phyloP scores from a whole-genome alignment of 2,113 vertebrate species.

The Potamarius usumacintae region DNA sequence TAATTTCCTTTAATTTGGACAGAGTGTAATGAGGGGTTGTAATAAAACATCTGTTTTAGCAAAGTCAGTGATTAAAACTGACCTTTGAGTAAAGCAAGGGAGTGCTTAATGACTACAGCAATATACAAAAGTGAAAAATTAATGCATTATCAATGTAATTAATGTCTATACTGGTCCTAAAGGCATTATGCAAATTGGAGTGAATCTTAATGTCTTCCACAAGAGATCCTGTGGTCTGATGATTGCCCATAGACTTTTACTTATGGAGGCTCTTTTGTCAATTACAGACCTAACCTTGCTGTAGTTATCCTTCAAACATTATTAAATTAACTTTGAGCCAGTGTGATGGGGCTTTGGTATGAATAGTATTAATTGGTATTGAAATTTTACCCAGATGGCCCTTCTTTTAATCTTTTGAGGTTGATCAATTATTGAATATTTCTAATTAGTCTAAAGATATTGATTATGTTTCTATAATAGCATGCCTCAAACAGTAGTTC shows the following conservation, averaged over 20 bases:
- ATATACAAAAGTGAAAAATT: conserved; percentile 51
- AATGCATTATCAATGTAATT: conserved; percentile 63
- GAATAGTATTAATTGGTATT: conserved; percentile 23
- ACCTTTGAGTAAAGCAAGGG: conserved; percentile 61
- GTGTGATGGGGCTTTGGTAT: conserved; percentile 15
- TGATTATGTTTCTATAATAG: neutral
- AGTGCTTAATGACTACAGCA: conserved; percentile 57
- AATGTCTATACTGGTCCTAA: conserved; percentile 65
- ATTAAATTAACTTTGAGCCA: conserved; percentile 37
- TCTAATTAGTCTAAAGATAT: neutral
- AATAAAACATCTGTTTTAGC: conserved; percentile 65
- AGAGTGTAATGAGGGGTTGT: conserved; percentile 60
- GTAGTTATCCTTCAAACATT: conserved; percentile 40
- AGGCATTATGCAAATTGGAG: conserved; percentile 66
- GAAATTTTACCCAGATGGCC: conserved; percentile 19
- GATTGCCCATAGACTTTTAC: conserved; percentile 50
- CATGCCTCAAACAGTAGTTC: neutral
- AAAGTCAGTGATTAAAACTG: conserved; percentile 67
- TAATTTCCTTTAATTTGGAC: conserved; percentile 51
- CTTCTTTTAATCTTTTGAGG: conserved; percentile 29
- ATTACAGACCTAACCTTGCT: conserved; percentile 48
- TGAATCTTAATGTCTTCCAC: conserved; percentile 59
- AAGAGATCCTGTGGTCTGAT: conserved; percentile 46
- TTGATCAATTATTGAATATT: conserved; percentile 2
- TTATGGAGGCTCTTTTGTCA: conserved; percentile 38